Evolutionary conservation across 2,888 invertebrate species (phyloP), one percentile per base, ranked within the genome.

Genomic region (Xestia xanthographa): DNA sequence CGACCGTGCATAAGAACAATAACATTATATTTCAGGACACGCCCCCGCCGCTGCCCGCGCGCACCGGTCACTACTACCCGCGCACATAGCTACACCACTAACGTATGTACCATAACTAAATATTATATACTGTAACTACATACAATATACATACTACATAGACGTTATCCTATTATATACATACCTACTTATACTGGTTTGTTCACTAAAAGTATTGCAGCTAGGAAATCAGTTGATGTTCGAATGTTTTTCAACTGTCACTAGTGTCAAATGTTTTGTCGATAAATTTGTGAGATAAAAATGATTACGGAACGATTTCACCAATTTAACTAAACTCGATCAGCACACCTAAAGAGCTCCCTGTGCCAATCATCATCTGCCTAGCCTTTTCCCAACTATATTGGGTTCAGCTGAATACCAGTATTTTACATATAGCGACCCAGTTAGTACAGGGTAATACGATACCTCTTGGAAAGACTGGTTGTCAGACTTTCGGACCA

Each of bases 21-120:
- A 26, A 58, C 29, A 29, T 45, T 34, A 26, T n/a, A 20, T 90
- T 92, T 0, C 93, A 96, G 96, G 96, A 96, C 86, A 96, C 95
- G 0, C 96, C 96, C 9, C 96, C 96, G 8, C 96, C 96, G 58
- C 90, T 96, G 45, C 96, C 96, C n/a, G 96, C 96, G 14, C 96
- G 96, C 88, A 95, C 95, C 56, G 96, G 96, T 11, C 95, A 95
- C 88, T 96, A 95, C 89, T 96, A 91, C 90, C 95, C 96, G 11
- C 94, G 96, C 89, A 95, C 96, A 95, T 96, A 96, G 95, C 92
- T 89, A 85, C 81, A 75, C 62, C 77, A 72, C 73, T 82, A 72
- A 73, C 63, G 74, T 78, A 83, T 86, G 85, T 86, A 85, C 77
- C 71, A 80, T 81, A 85, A 70, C 62, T 76, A 75, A 79, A 83